Base-by-base conservation (phyloP, 2,113 vertebrate species). In the Eolophus roseicapilla region DNA sequence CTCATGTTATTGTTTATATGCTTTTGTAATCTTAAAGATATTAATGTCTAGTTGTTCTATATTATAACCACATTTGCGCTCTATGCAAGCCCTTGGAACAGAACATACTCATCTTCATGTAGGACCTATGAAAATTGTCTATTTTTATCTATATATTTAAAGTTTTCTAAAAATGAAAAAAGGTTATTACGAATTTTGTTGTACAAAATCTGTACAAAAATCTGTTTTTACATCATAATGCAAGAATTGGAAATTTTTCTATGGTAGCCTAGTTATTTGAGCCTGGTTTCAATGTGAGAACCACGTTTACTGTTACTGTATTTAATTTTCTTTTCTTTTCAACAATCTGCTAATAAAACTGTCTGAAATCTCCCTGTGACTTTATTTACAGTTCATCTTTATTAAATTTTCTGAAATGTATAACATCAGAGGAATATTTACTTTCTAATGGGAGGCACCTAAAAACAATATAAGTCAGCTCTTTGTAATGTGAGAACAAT, bases 141-240 rank as follows among this genome's bases (percentile, higher is more conserved):
- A 98, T 98, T 98, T 98, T 98, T 98, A 98, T 98, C 98, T 98
- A 98, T 98, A 98, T 98, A 98, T 98, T 98, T 98, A 98, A 98
- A 98, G 98, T 98, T 98, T 98, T 98, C 98, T 98, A 98, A 98
- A 98, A 98, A 98, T 98, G 98, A 98, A 96, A 98, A 98, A 98
- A 98, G 97, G 98, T 98, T 98, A 98, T 98, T 98, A 98, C 98
- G 90, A 98, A 98, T 98, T 98, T 98, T 98, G 98, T 98, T 98
- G 98, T 98, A 98, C 98, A 98, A 98, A 98, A 98, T 97, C 98
- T 98, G 98, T 98, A 98, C 98, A 98, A 98, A 98, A 98, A 98
- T 98, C 98, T 98, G 98, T 98, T 98, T 98, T 98, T 98, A 98
- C 98, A 98, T 98, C 98, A 98, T 98, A 98, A 98, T 98, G 98